Conservation (phyloP, 92 coral and sea anemone species). For the Muricea muricata region DNA sequence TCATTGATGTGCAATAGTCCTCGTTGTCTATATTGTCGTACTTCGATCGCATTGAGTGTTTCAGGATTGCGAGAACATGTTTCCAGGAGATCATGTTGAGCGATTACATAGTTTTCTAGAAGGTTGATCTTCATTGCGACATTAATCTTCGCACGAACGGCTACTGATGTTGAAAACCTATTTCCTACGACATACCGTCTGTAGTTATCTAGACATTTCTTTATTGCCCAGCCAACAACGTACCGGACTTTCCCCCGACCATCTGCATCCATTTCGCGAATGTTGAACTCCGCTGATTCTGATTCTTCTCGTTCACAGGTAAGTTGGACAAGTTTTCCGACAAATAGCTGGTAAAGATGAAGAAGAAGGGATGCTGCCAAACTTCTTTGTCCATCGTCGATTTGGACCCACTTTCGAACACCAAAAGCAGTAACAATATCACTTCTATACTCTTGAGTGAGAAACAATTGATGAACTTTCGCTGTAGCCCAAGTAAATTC, state of each 20-base stretch:
- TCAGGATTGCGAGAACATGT: not conserved
- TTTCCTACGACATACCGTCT: not conserved
- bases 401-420: not conserved
- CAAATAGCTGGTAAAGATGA: not conserved
- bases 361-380: not conserved
- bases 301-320: not conserved
- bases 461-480: not conserved
- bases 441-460: not conserved
- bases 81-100: not conserved
- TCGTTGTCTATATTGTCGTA: not conserved
- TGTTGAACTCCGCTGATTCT: not conserved
- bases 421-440: not conserved
- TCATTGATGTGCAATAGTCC: not conserved
- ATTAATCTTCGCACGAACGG: not conserved
- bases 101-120: not conserved
- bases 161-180: not conserved
- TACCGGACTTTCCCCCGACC: not conserved
- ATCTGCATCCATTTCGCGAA: not conserved
- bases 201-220: not conserved
- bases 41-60: not conserved
- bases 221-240: not conserved
- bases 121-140: not conserved
- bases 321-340: not conserved
- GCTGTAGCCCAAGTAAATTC: not conserved
- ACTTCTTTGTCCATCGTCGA: conserved; percentile 8